A percentile compares a stretch with the other conserved stretches of the same genome.
phyloP scores from a whole-genome alignment of 2,113 vertebrate genomes.

The Hemicordylus capensis region DNA sequence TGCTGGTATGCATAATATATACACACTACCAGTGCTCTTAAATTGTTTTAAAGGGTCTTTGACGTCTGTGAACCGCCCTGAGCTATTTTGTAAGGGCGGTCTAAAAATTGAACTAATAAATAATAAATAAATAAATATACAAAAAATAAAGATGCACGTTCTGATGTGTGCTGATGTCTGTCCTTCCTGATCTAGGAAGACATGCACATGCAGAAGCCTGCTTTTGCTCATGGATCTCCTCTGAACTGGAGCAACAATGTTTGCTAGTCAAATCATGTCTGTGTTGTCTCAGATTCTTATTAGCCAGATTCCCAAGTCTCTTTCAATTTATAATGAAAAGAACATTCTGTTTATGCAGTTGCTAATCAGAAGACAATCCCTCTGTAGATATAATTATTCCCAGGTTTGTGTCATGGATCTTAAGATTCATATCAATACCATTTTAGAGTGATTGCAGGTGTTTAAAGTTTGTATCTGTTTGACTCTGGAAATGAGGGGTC shows the following conservation, averaged over 20 bases:
- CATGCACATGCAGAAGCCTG: not conserved
- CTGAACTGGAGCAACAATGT: not conserved
- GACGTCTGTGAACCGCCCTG: no score
- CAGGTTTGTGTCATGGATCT: not conserved
- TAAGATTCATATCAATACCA: not conserved
- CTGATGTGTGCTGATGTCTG: not conserved
- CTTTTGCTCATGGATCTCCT: not conserved
- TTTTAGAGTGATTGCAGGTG: not conserved
- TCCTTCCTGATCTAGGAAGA: not conserved
- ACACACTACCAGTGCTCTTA: no score
- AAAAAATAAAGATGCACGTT: no score
- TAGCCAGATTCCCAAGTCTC: no score
- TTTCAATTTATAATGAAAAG: not conserved
- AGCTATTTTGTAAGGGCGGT: no score
- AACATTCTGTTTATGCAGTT: not conserved
- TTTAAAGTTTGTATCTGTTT: not conserved
- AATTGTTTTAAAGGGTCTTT: no score
- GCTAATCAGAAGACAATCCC: not conserved
- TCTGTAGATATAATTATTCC: not conserved
- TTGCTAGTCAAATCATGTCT: not conserved
- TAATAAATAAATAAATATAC: no score
- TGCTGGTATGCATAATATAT: no score
- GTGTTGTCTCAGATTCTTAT: not conserved
- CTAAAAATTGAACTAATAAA: no score
- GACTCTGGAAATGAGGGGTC: not conserved